phyloP scores from a whole-genome alignment of 1,140 invertebrate genomes.

The Dermatophagoides farinae region DNA sequence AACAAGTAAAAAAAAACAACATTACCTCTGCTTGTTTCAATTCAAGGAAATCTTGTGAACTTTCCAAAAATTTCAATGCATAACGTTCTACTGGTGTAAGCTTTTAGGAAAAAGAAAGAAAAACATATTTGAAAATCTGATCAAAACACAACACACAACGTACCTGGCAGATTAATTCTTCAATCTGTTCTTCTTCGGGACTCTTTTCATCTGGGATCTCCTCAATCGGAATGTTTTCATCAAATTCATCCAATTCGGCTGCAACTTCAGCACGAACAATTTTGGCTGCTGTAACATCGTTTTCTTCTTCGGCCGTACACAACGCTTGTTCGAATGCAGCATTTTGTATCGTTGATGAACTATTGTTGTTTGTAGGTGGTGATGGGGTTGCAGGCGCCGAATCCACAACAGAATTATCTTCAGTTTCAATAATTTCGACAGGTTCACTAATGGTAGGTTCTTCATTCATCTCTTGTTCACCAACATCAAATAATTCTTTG shows the following conservation, averaged over 20 bases:
- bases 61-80: constrained; percentile 76
- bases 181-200: constrained; percentile 57
- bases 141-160: constrained; percentile 6
- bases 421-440: neutral
- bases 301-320: constrained; percentile 79
- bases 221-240: constrained; percentile 81
- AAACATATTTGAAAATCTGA: neutral
- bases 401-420: neutral
- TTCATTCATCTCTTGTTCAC: constrained; percentile 38
- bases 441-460: constrained; percentile 23
- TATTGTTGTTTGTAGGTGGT: neutral
- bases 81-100: constrained; percentile 75
- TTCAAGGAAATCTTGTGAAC: constrained; percentile 62
- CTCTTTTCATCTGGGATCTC: constrained; percentile 41
- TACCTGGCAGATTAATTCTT: constrained; percentile 60
- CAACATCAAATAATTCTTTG: constrained; percentile 70
- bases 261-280: constrained; percentile 76
- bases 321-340: constrained; percentile 36
- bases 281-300: constrained; percentile 70
- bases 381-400: neutral
- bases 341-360: neutral
- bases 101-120: constrained; percentile 31
- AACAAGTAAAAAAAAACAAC: constrained; percentile 9
- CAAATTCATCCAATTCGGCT: constrained; percentile 83
- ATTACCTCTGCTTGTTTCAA: constrained; percentile 60